Evolutionary conservation across 2,888 invertebrate genomes (phyloP).

Genomic region (Conops quadrifasciatus): DNA sequence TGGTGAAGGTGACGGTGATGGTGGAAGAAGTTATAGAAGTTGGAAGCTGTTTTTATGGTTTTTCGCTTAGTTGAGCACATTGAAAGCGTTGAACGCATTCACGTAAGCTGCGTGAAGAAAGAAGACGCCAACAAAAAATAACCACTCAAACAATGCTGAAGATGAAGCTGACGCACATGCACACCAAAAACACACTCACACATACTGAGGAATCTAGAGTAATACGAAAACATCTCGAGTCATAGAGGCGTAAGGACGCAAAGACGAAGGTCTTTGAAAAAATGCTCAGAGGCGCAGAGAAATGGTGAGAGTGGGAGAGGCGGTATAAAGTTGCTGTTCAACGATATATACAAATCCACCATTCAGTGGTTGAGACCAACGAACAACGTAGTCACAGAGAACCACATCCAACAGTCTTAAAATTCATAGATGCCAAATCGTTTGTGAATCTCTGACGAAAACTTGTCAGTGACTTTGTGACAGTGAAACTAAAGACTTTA

Average conservation of each 20-base stretch:
- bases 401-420: too few species aligned
- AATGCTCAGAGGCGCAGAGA: constrained; percentile 19
- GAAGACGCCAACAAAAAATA: constrained; percentile 1
- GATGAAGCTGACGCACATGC: neutral
- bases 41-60: constrained; percentile 27
- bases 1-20: constrained; percentile 15
- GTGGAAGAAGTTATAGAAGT: neutral
- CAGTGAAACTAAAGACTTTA: too few species aligned
- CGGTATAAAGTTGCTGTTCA: neutral
- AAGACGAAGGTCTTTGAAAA: neutral
- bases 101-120: neutral
- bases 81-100: constrained; percentile 13
- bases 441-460: too few species aligned
- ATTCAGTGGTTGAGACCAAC: constrained; percentile 15
- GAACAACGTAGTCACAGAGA: too few species aligned
- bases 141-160: constrained; percentile 9
- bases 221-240: neutral
- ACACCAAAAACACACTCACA: neutral
- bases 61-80: constrained; percentile 22
- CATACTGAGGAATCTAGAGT: too few species aligned
- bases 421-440: too few species aligned
- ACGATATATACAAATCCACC: constrained; percentile 1
- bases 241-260: neutral
- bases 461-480: too few species aligned
- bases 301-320: neutral